A percentile compares a stretch with the other conserved stretches of the same genome.
Evolutionary conservation across 2,888 invertebrate species (phyloP).

Genomic region (Aromia moschata): DNA sequence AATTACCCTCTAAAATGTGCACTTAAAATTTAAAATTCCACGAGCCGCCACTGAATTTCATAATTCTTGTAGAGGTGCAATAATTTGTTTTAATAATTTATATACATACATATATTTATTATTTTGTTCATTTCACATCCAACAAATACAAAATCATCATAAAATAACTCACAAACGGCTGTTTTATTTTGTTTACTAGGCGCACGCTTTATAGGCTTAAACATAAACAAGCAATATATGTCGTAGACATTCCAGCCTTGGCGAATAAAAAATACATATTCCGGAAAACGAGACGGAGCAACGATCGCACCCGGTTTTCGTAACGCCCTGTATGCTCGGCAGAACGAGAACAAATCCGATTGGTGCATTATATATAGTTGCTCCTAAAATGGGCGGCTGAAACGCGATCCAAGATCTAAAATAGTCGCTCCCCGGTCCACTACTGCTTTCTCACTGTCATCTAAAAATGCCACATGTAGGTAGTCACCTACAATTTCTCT

Average conservation of each 20-base stretch:
- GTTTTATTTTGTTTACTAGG: constrained; percentile 14
- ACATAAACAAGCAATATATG: constrained; percentile 3
- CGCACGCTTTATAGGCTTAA: background rate
- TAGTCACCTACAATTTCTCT: constrained; percentile 37
- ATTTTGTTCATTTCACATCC: no score
- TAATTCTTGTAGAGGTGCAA: no score
- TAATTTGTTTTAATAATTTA: no score
- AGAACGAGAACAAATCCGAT: constrained; percentile 46
- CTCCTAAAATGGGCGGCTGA: constrained; percentile 73
- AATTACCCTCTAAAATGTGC: no score
- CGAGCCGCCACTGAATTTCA: no score
- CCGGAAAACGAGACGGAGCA: constrained; percentile 4
- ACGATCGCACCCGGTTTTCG: constrained; percentile 2
- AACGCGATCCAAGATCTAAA: constrained; percentile 71
- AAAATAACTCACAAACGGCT: background rate
- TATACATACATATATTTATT: no score
- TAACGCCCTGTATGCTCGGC: constrained; percentile 13
- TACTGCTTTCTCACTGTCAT: constrained; percentile 51
- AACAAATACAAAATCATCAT: background rate
- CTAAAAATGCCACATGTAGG: constrained; percentile 48
- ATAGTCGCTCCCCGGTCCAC: constrained; percentile 64
- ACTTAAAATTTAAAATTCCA: no score
- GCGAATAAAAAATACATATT: background rate
- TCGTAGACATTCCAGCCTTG: constrained; percentile 5
- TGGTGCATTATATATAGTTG: constrained; percentile 66